Evolutionary conservation across 64 coral and sea anemone genomes (phyloP).

Genomic region (Anthopleura sola): DNA sequence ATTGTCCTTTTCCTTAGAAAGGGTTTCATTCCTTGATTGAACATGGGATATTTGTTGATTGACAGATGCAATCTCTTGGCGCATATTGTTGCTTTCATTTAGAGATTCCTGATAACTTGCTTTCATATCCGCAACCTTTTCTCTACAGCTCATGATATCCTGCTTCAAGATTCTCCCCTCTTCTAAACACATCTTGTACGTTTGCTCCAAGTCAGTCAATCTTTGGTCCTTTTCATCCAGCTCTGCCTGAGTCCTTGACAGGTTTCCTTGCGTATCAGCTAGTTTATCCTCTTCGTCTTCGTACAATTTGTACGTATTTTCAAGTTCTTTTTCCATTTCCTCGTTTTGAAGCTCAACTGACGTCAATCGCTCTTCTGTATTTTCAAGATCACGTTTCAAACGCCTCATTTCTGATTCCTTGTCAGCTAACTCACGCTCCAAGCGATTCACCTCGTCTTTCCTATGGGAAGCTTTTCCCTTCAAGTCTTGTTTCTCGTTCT

Average conservation of each 20-base stretch:
- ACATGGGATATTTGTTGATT: conserved; percentile 70
- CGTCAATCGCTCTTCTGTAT: conserved; percentile 41
- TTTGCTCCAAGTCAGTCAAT: conserved; percentile 18
- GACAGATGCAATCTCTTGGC: conserved; percentile 25
- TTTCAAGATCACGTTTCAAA: conserved; percentile 22
- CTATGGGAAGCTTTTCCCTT: conserved; percentile 31
- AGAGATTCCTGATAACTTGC: conserved; percentile 37
- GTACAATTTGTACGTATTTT: conserved; percentile 21
- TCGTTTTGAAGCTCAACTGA: conserved; percentile 41
- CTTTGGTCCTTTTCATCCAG: conserved; percentile 37
- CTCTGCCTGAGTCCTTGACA: conserved; percentile 30
- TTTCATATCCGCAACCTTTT: conserved; percentile 24
- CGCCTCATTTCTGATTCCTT: conserved; percentile 26
- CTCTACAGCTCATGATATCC: conserved; percentile 24
- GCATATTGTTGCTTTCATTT: conserved; percentile 49
- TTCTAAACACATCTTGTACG: conserved; percentile 19
- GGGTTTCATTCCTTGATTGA: conserved; percentile 28
- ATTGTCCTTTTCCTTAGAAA: conserved; percentile 57
- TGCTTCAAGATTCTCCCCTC: conserved; percentile 50
- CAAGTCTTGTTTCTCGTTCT: conserved; percentile 53
- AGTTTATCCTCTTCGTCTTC: conserved; percentile 44
- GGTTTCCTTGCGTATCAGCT: conserved; percentile 31
- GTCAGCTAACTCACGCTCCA: conserved; percentile 35
- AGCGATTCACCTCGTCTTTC: conserved; percentile 38
- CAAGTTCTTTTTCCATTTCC: conserved; percentile 35